Base-by-base conservation (phyloP, 2,888 invertebrate genomes). In the Drosophila falleni region DNA sequence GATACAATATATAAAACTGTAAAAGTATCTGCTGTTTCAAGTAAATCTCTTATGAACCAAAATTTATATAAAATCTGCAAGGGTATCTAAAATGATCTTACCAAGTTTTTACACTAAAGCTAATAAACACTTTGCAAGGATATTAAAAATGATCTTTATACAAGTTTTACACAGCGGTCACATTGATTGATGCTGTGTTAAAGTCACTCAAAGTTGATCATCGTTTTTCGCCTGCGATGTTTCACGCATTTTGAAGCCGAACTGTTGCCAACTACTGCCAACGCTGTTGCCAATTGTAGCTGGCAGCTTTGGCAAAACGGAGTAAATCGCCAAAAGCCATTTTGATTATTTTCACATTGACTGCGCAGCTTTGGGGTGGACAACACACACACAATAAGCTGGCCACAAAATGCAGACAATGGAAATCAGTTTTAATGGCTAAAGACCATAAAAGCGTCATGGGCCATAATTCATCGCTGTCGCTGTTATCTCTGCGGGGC, bases 381-480 rank as follows among this genome's bases (percentile, higher is more conserved):
- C 19, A 11, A 19, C 16, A 16, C 19, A 58, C 70, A 51, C 19
- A 58, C 70, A 51, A 67, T 51, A 42, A 51, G 70, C 59, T 55
- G 63, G 53, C 55, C 41, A 42, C 54, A 42, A 33, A 55, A 61
- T 68, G 60, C 41, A 78, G 70, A 87, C 88, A 85, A 88, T 86
- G 75, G 75, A 85, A 88, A 83, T 88, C 75, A 50, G 83, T 78
- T 83, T 74, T 82, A 86, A 88, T 88, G 78, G 78, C 74, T 69
- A 59, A 61, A 80, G 70, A 74, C 80, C 74, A 86, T 88, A 86
- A 84, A 85, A 75, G 83, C 86, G 77, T 75, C 86, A 82, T 80
- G 86, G 86, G 70, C 71, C 86, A 88, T 84, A 84, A 84, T 83
- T 84, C 84, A 86, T 80, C 47, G 77, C 39, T 78, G 68, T 78